Percentiles rank a stretch among this genome's conserved stretches.
Conservation (phyloP, 2,888 invertebrate genomes). For the Epistrophe eligans region DNA sequence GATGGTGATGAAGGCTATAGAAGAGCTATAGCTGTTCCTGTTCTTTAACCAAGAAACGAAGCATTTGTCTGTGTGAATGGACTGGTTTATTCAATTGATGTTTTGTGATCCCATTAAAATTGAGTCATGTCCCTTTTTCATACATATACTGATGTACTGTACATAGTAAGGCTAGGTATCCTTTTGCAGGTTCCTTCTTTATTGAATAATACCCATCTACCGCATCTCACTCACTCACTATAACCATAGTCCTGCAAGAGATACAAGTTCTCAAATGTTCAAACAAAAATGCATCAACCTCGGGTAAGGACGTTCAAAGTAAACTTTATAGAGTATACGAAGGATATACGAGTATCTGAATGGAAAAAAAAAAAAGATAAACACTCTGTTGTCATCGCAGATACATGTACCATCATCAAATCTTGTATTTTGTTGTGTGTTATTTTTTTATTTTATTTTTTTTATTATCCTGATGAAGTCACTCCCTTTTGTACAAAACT, state of each 20-base stretch:
- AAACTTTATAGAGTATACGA: constrained; percentile 14
- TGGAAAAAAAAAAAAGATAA: constrained; percentile 30
- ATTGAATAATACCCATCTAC: constrained; percentile 29
- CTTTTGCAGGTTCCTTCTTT: neutral
- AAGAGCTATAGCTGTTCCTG: neutral
- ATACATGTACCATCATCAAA: constrained; percentile 20
- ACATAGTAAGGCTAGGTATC: no score
- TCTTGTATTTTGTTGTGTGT: constrained; percentile 1
- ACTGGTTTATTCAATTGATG: constrained; percentile 66
- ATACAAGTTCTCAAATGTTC: constrained; percentile 12
- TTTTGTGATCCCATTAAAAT: constrained; percentile 65
- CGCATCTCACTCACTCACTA: constrained; percentile 6
- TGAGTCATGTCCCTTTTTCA: constrained; percentile 51
- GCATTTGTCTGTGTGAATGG: constrained; percentile 30
- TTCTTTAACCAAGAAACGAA: neutral
- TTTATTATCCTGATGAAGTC: constrained; percentile 42
- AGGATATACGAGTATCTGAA: constrained; percentile 28
- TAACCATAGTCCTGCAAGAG: neutral
- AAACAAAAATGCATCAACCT: constrained; percentile 45
- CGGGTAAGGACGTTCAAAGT: constrained; percentile 29
- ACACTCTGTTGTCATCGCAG: constrained; percentile 20
- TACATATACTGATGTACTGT: no score
- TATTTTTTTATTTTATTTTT: neutral
- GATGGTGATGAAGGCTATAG: constrained; percentile 17
- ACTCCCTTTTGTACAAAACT: neutral